Evolutionary conservation across 1,140 invertebrate genomes (phyloP).

Genomic region (Drosophila baimaii): DNA sequence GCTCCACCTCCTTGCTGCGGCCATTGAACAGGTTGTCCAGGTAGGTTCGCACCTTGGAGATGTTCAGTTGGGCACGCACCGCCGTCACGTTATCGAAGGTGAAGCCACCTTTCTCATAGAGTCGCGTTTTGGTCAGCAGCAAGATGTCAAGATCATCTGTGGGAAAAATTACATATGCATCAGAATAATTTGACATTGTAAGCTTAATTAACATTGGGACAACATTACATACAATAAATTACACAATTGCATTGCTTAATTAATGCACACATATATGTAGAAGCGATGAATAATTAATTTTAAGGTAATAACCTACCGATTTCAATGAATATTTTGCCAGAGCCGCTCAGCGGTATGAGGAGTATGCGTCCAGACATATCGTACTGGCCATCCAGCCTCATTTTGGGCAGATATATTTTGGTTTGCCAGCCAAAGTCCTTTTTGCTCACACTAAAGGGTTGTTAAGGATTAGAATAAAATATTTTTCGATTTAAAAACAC

Average conservation of each 20-base stretch:
- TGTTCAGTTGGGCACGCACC: conserved; percentile 87
- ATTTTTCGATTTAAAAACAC: background rate
- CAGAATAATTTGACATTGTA: conserved; percentile 6
- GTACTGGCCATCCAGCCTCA: conserved; percentile 89
- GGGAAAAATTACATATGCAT: background rate
- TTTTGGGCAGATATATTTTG: conserved; percentile 86
- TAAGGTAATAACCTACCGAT: conserved; percentile 84
- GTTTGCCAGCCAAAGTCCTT: conserved; percentile 88
- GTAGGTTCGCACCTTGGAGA: conserved; percentile 59
- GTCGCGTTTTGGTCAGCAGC: conserved; percentile 86
- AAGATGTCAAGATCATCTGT: conserved; percentile 87
- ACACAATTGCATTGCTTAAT: background rate
- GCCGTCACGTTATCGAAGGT: conserved; percentile 87
- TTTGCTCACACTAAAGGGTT: conserved; percentile 85
- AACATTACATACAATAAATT: conserved; percentile 1
- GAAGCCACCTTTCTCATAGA: conserved; percentile 87
- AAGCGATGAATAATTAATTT: background rate
- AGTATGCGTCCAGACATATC: conserved; percentile 89
- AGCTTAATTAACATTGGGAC: background rate
- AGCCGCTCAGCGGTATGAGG: conserved; percentile 88
- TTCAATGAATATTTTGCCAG: conserved; percentile 88
- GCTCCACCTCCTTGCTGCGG: conserved; percentile 85
- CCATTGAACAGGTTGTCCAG: conserved; percentile 77
- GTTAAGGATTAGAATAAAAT: background rate
- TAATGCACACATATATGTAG: no score